Percentiles rank a stretch among this genome's conserved stretches.
phyloP scores from a whole-genome alignment of 2,113 vertebrate species.

The Psettodes erumei region DNA sequence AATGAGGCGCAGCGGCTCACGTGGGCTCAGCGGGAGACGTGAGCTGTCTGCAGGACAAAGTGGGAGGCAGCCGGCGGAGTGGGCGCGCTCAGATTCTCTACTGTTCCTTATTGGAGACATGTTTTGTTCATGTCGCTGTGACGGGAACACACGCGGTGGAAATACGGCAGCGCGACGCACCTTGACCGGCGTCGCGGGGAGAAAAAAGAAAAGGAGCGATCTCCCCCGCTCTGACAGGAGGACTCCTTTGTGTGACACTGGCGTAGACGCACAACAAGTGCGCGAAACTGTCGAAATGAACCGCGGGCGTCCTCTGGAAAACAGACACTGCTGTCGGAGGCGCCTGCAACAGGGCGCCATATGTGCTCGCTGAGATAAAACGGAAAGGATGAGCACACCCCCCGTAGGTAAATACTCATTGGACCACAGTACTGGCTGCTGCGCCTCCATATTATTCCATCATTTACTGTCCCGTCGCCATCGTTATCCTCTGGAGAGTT shows the following conservation, averaged over 20 bases:
- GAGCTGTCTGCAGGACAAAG: conserved; percentile 51
- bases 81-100: conserved; percentile 5
- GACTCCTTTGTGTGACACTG: conserved; percentile 7
- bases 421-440: conserved; percentile 77
- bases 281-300: conserved; percentile 55
- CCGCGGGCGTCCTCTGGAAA: conserved; percentile 65
- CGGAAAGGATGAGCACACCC: conserved; percentile 70
- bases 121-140: not conserved
- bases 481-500: conserved; percentile 62
- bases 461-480: conserved; percentile 66
- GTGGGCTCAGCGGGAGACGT: conserved; percentile 40
- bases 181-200: not conserved
- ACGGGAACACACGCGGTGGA: not conserved
- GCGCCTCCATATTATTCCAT: conserved; percentile 76
- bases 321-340: conserved; percentile 65
- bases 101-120: conserved; percentile 21
- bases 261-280: conserved; percentile 54
- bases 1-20: conserved; percentile 60
- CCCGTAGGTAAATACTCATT: conserved; percentile 77
- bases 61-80: conserved; percentile 12
- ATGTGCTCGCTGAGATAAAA: conserved; percentile 79
- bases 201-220: too few species aligned
- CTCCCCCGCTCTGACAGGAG: conserved; percentile 14
- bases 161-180: conserved; percentile 20
- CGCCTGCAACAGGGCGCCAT: conserved; percentile 69